Conservation (phyloP, 2,888 invertebrate genomes). For the Tuberolachnus salignus region DNA sequence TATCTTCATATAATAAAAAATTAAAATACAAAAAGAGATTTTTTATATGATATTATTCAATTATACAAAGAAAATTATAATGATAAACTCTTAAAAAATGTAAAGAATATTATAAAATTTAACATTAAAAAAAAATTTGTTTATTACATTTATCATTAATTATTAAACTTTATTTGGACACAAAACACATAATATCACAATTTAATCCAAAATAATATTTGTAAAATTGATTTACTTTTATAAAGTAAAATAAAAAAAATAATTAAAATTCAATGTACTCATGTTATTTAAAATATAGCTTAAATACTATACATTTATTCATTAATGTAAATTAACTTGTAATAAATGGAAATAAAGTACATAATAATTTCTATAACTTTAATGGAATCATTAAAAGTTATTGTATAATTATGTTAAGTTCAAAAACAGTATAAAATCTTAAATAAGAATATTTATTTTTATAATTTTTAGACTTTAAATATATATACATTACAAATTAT, state of each 20-base stretch:
- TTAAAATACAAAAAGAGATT: conserved; percentile 14
- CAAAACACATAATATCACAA: conserved; percentile 39
- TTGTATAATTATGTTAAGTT: not conserved
- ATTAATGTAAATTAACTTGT: not conserved
- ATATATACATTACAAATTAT: not conserved
- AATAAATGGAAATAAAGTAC: not conserved
- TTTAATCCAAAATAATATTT: conserved; percentile 28
- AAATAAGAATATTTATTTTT: not conserved
- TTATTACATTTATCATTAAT: conserved; percentile 36
- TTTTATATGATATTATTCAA: not conserved
- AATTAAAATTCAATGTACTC: not conserved
- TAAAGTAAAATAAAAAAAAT: not conserved
- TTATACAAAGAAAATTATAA: conserved; percentile 17
- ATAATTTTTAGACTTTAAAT: not conserved
- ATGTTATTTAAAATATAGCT: not conserved
- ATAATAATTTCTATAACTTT: not conserved
- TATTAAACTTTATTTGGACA: conserved; percentile 22
- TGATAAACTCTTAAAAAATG: conserved; percentile 42
- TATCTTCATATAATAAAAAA: conserved; percentile 16
- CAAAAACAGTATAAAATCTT: not conserved
- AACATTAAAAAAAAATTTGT: conserved; percentile 16
- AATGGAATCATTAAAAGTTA: not conserved
- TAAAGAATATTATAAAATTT: conserved; percentile 28
- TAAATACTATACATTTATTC: not conserved
- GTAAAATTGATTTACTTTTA: conserved; percentile 35